Percentiles rank a stretch among this genome's conserved stretches.
phyloP scores from a whole-genome alignment of 2,888 invertebrate genomes.

The Sinelater perroti region DNA sequence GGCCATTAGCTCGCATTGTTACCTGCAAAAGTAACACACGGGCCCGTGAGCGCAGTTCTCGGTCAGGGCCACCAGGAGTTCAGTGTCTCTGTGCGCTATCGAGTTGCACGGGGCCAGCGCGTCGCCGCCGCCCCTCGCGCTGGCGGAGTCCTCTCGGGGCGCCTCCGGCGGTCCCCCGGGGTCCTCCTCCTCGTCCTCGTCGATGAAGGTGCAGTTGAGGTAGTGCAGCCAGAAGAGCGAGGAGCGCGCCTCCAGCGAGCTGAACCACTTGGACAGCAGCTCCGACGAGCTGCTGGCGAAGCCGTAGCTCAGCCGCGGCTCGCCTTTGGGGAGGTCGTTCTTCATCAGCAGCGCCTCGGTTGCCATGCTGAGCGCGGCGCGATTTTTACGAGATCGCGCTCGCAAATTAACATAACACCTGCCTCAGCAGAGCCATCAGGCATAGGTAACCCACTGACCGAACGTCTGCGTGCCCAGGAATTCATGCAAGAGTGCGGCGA shows the following conservation, averaged over 20 bases:
- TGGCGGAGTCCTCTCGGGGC: neutral
- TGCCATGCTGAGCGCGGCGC: constrained; percentile 39
- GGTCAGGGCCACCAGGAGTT: constrained; percentile 58
- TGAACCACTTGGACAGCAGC: constrained; percentile 56
- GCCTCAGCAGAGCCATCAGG: constrained; percentile 45
- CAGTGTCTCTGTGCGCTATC: constrained; percentile 60
- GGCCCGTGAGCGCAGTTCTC: constrained; percentile 60
- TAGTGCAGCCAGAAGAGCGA: constrained; percentile 57
- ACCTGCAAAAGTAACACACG: constrained; percentile 63
- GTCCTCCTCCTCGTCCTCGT: constrained; percentile 31
- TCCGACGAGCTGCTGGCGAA: constrained; percentile 42
- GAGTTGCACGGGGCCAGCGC: constrained; percentile 53
- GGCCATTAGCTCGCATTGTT: constrained; percentile 36
- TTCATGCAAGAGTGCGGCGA: constrained; percentile 31
- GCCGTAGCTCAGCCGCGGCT: constrained; percentile 39
- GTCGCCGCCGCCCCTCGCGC: constrained; percentile 17
- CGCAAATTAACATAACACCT: constrained; percentile 40
- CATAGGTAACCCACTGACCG: constrained; percentile 49
- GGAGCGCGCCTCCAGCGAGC: constrained; percentile 55
- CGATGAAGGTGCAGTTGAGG: constrained; percentile 37
- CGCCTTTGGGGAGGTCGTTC: constrained; percentile 40
- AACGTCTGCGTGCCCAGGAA: constrained; percentile 29
- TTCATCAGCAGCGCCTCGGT: constrained; percentile 46
- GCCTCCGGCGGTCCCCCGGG: neutral
- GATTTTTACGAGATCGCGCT: constrained; percentile 16